A percentile compares a stretch with the other conserved stretches of the same genome.
phyloP scores from a whole-genome alignment of 2,888 invertebrate species.

The Tubulanus polymorphus region DNA sequence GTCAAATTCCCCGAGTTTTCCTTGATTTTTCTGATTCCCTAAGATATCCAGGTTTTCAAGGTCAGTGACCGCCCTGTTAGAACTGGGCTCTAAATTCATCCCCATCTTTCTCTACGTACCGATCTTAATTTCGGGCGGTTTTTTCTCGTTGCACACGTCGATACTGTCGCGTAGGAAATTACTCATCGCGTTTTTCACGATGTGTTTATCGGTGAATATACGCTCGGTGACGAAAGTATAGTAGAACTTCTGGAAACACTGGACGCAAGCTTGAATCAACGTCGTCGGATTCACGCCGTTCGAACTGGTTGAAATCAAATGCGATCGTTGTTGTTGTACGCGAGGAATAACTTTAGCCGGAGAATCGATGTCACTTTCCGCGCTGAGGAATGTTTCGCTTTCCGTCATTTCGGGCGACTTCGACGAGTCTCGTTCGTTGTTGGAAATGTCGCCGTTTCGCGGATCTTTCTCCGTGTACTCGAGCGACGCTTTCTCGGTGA shows the following conservation, averaged over 20 bases:
- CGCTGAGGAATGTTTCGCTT: conserved; percentile 16
- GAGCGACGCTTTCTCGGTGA: background rate
- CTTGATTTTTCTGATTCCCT: too few species aligned
- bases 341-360: background rate
- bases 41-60: too few species aligned
- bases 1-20: too few species aligned
- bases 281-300: conserved; percentile 18
- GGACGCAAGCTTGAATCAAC: conserved; percentile 48
- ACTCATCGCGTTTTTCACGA: conserved; percentile 21
- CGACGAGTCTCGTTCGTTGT: background rate
- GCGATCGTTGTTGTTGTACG: background rate
- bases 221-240: conserved; percentile 35
- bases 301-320: too few species aligned
- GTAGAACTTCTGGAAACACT: conserved; percentile 49
- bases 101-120: too few species aligned
- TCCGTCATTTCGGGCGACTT: background rate
- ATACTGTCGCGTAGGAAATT: too few species aligned
- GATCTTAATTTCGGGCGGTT: too few species aligned
- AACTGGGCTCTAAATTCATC: too few species aligned
- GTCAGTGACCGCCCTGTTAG: too few species aligned
- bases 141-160: too few species aligned
- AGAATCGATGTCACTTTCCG: conserved; percentile 11
- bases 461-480: conserved; percentile 2
- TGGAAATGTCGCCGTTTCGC: too few species aligned
- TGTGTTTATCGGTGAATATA: conserved; percentile 23